Evolutionary conservation across 2,113 vertebrate genomes (phyloP).

Genomic region (Pseudonaja textilis): DNA sequence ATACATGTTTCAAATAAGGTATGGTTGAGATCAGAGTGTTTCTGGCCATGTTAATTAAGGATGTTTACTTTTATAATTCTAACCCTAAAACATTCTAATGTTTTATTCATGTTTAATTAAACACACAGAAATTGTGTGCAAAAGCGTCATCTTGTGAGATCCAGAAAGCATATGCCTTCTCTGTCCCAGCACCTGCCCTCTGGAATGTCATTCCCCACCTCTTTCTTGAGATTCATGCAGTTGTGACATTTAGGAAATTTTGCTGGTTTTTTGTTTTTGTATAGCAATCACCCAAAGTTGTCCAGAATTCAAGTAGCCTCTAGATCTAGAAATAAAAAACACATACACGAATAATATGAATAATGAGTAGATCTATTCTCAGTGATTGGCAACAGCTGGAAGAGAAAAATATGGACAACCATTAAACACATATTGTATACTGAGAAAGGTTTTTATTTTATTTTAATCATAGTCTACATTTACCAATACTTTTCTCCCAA

Average conservation of each 20-base stretch:
- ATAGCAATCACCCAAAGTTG: not conserved
- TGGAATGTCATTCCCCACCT: not conserved
- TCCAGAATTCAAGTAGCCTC: not conserved
- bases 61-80: not conserved
- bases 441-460: not conserved
- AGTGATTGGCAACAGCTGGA: not conserved
- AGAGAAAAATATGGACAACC: not conserved
- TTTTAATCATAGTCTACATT: not conserved
- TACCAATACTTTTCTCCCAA: not conserved
- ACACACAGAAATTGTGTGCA: not conserved
- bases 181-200: not conserved
- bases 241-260: not conserved
- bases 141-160: not conserved
- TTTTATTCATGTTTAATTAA: not conserved
- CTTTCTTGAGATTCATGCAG: not conserved
- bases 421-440: not conserved
- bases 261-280: not conserved
- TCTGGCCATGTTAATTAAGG: not conserved
- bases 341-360: not conserved
- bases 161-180: not conserved
- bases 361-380: not conserved
- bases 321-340: not conserved
- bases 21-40: not conserved
- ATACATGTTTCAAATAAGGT: not conserved
- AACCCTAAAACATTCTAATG: too few species aligned